These are phyloP conservation scores for Schizothorax lantsangensis DNA, from an alignment of 2,797 vertebrate species.

Conservation along the genomic window DNA sequence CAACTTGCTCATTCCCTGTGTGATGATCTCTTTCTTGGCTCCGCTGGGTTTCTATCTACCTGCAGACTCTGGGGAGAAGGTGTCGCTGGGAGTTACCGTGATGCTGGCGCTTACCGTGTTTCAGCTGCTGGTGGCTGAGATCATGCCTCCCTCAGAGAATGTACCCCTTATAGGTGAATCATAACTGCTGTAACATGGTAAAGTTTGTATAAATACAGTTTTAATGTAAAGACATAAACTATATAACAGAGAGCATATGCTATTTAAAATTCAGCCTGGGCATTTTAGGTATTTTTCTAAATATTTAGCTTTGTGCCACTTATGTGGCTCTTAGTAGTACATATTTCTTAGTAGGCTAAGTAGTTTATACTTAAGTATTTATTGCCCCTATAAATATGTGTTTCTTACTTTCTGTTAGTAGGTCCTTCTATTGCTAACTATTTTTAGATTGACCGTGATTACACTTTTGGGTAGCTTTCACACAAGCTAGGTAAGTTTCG, in stretches of 20 bases:
- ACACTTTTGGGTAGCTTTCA: background rate
- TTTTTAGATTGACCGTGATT: background rate
- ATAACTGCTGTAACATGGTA: background rate
- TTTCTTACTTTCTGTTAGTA: background rate
- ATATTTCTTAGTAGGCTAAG: no score
- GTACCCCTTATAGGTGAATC: constrained; percentile 90
- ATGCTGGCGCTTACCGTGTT: constrained; percentile 94
- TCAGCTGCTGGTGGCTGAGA: constrained; percentile 93
- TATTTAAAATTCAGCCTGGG: background rate
- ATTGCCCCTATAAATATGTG: background rate
- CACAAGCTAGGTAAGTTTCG: background rate
- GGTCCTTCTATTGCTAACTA: background rate
- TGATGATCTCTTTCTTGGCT: constrained; percentile 92
- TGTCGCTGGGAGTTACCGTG: constrained; percentile 91
- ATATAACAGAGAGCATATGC: background rate
- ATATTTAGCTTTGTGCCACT: background rate
- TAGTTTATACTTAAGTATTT: background rate
- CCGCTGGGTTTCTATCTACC: constrained; percentile 94
- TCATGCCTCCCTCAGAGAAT: constrained; percentile 92
- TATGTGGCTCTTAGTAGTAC: no score
- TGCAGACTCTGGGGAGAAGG: constrained; percentile 91
- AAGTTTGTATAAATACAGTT: no score
- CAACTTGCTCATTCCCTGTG: constrained; percentile 91
- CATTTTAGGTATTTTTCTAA: background rate
- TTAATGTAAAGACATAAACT: background rate